These are phyloP conservation scores for Drosophila funebris DNA, from an alignment of 1,140 invertebrate species.

Conservation along the genomic window DNA sequence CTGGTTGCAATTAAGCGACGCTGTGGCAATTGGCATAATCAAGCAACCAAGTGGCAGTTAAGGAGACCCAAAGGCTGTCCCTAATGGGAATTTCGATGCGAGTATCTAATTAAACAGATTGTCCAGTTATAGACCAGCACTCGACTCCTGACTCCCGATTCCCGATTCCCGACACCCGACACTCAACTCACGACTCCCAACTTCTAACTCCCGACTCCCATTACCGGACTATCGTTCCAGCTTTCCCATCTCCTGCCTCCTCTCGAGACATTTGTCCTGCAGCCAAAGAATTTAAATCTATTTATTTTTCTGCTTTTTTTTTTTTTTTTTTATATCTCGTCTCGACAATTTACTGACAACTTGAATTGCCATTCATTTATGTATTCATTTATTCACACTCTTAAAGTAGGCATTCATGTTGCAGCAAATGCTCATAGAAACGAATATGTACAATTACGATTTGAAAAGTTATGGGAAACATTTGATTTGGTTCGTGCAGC, in stretches of 20 bases:
- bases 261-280: neutral
- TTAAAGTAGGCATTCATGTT: neutral
- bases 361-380: neutral
- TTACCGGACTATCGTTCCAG: no score
- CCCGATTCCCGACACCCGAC: neutral
- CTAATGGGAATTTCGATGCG: slow-evolving; percentile 11
- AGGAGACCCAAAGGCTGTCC: neutral
- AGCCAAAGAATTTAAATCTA: neutral
- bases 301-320: no score
- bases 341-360: neutral
- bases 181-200: neutral
- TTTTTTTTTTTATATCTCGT: no score
- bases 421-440: no score
- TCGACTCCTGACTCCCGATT: neutral
- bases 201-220: no score
- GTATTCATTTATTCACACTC: neutral
- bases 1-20: slow-evolving; percentile 48
- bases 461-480: no score
- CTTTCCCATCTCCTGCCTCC: no score
- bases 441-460: no score
- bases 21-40: slow-evolving; percentile 34
- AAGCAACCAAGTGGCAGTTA: slow-evolving; percentile 22
- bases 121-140: neutral
- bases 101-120: slow-evolving; percentile 13
- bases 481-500: no score